A percentile compares a stretch with the other conserved stretches of the same genome.
Conservation (phyloP, 2,888 invertebrate genomes). For the Cataglyphis altisquamis region DNA sequence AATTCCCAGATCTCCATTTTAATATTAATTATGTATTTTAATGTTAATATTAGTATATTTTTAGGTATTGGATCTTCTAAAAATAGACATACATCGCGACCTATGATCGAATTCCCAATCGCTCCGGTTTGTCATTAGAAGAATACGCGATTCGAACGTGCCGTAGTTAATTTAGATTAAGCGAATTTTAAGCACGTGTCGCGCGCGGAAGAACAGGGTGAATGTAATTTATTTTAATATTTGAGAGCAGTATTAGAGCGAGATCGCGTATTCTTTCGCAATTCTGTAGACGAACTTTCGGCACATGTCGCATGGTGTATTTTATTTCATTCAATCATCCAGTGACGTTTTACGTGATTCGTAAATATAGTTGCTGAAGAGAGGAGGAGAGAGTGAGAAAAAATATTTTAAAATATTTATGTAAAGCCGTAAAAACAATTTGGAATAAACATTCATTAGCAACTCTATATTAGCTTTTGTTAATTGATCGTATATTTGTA, state of each 20-base stretch:
- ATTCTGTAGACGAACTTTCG: conserved; percentile 9
- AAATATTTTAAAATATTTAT: conserved; percentile 42
- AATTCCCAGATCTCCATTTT: background rate
- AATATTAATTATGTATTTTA: conserved; percentile 16
- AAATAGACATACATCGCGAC: conserved; percentile 2
- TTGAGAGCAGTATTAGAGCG: conserved; percentile 47
- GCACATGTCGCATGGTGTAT: conserved; percentile 28
- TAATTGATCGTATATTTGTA: conserved; percentile 37
- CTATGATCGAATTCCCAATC: conserved; percentile 28
- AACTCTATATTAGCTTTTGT: conserved; percentile 45
- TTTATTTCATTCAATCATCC: conserved; percentile 22
- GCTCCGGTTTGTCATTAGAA: conserved; percentile 6
- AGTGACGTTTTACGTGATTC: conserved; percentile 30
- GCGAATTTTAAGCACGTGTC: conserved; percentile 30
- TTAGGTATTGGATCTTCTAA: conserved; percentile 39
- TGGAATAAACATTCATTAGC: conserved; percentile 46
- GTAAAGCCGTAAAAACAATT: conserved; percentile 41
- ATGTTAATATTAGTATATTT: conserved; percentile 7
- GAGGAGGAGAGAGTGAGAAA: conserved; percentile 1
- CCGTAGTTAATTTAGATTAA: conserved; percentile 38
- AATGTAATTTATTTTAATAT: conserved; percentile 49
- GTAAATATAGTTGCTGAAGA: conserved; percentile 27
- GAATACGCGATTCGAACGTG: conserved; percentile 43
- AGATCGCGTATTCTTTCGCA: conserved; percentile 39
- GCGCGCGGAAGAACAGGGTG: conserved; percentile 35